phyloP scores from a whole-genome alignment of 2,113 vertebrate species.

The Craseonycteris thonglongyai region DNA sequence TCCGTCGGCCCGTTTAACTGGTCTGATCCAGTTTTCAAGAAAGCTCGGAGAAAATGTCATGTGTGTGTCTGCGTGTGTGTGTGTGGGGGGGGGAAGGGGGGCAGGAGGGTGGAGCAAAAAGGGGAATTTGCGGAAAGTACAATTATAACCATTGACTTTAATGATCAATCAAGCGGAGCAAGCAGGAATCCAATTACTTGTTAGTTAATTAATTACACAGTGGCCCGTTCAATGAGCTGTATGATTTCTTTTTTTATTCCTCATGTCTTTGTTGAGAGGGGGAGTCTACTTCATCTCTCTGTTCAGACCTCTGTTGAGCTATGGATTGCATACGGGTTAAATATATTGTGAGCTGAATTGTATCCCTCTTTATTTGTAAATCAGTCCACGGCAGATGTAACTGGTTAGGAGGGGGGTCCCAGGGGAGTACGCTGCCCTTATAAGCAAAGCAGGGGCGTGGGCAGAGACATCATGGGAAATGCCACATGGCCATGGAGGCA shows the following conservation, averaged over 20 bases:
- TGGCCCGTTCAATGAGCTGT: background rate
- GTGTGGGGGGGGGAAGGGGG: no score
- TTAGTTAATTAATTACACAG: background rate
- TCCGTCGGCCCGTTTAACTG: background rate
- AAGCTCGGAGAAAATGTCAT: background rate
- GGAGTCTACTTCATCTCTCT: background rate
- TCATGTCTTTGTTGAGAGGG: background rate
- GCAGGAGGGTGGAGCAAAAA: no score
- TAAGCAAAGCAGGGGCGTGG: background rate
- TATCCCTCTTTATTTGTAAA: background rate
- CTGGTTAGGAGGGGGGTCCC: background rate
- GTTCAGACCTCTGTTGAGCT: background rate
- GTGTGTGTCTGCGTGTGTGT: background rate
- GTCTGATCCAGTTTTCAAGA: background rate
- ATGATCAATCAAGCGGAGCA: background rate
- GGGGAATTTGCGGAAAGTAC: background rate
- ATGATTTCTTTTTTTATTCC: background rate
- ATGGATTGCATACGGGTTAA: background rate
- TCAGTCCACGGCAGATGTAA: background rate
- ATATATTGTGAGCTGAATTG: no score
- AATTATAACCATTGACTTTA: background rate
- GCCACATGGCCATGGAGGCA: accelerated
- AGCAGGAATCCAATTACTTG: background rate
- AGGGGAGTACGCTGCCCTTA: no score
- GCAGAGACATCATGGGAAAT: background rate